Evolutionary conservation across 2,888 invertebrate genomes (phyloP).

Genomic region (Pogonocherus hispidulus): DNA sequence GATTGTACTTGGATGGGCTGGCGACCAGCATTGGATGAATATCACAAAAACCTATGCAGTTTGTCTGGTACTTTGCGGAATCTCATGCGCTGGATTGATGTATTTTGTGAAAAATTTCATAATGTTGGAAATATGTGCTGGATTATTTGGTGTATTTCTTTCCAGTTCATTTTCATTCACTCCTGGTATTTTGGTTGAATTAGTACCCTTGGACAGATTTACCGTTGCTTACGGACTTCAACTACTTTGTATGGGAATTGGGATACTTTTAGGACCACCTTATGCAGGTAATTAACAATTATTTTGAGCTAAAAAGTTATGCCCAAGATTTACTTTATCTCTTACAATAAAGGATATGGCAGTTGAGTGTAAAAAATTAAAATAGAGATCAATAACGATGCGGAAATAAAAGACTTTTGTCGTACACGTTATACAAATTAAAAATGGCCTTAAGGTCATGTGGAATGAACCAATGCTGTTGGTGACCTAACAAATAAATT

Average conservation of each 20-base stretch:
- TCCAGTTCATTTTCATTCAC: constrained; percentile 94
- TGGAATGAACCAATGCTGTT: too few relatives aligned
- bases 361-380: too few relatives aligned
- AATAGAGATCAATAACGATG: too few relatives aligned
- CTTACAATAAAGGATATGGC: too few relatives aligned
- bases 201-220: constrained; percentile 91
- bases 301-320: too few relatives aligned
- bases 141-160: constrained; percentile 89
- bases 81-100: constrained; percentile 75
- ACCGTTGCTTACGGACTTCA: constrained; percentile 93
- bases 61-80: constrained; percentile 80
- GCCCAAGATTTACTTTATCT: too few relatives aligned
- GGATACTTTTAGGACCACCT: constrained; percentile 93
- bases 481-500: too few relatives aligned
- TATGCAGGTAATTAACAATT: constrained; percentile 81
- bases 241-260: constrained; percentile 91
- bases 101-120: constrained; percentile 64
- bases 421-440: too few relatives aligned
- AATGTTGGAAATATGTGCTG: constrained; percentile 66
- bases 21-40: constrained; percentile 82
- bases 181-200: constrained; percentile 89
- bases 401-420: too few relatives aligned
- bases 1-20: constrained; percentile 89
- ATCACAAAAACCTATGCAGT: constrained; percentile 86
- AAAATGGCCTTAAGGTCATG: too few relatives aligned